Evolutionary conservation across 2,888 invertebrate species (phyloP), one percentile per base, ranked within the genome.

Genomic region (Prostheceraeus crozeri): DNA sequence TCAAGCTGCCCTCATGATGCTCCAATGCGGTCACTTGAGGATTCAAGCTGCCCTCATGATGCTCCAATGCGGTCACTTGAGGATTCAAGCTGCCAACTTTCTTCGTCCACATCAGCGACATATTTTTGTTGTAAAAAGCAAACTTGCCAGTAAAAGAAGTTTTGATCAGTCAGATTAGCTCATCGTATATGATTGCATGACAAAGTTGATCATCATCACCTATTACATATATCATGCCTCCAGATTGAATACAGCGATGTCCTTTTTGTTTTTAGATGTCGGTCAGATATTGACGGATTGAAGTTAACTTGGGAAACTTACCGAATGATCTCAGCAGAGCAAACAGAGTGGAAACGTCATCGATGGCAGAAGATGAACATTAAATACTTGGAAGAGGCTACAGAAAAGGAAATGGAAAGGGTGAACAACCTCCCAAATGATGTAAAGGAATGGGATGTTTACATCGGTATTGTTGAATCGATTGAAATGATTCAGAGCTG

Each of bases 361-460:
- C 66, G 72, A 3, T 76, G 76, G 76, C 73, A 74, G 68, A 73
- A 72, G 63, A 70, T 75, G 68, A 71, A 74, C 67, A 72, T 72
- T 31, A 69, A 69, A 63, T 68, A 70, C 57, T 66, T 75, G 54
- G 60, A 68, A 33, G 72, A 75, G 40, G 72, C 74, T 61, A 72
- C 72, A 1, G 67, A 68, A 60, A 72, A 71, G 61, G 73, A 75
- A 64, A 57, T 74, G 57, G 72, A 72, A 23, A 69, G 68, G 36
- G 69, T 76, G 8, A 59, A 68, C 30, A 68, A 65, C n/a, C 65
- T 75, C 16, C 71, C 75, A 1, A 71, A 72, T 31, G 71, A 72
- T 59, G 70, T 71, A 2, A 35, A 27, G 35, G 28, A 55, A 28
- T 54, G 36, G 57, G 59, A 59, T 23, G 35, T 59, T 8, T 59